Conservation (phyloP, 1,140 invertebrate genomes). For the Neelides sp. region DNA sequence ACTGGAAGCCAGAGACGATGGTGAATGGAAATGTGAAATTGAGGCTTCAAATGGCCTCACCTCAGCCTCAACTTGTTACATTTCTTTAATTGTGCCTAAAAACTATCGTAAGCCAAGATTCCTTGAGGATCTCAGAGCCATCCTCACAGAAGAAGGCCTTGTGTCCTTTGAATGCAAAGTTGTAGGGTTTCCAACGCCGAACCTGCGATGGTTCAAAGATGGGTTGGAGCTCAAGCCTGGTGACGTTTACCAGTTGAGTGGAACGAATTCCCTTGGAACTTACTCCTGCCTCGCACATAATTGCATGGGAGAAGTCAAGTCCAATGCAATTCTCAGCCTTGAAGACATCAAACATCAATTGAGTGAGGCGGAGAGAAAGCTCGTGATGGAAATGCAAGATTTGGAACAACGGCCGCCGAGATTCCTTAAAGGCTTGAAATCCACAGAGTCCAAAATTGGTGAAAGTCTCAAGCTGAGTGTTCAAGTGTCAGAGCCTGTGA, state of each 20-base stretch:
- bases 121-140: conserved; percentile 72
- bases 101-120: conserved; percentile 77
- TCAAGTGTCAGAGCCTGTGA: conserved; percentile 62
- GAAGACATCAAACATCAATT: conserved; percentile 81
- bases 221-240: conserved; percentile 78
- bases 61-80: not conserved
- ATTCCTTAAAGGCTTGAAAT: conserved; percentile 64
- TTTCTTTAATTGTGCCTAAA: conserved; percentile 51
- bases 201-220: conserved; percentile 74
- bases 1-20: conserved; percentile 63
- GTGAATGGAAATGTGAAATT: conserved; percentile 67
- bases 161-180: conserved; percentile 84
- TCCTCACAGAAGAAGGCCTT: conserved; percentile 75
- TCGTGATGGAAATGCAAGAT: conserved; percentile 1
- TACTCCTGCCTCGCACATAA: conserved; percentile 76
- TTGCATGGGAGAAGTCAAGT: conserved; percentile 79
- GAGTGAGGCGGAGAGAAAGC: conserved; percentile 67
- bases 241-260: conserved; percentile 80
- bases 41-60: conserved; percentile 1
- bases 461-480: conserved; percentile 65
- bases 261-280: conserved; percentile 70
- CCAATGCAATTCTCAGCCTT: conserved; percentile 69
- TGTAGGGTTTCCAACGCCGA: conserved; percentile 44
- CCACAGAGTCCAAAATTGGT: conserved; percentile 66
- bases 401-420: conserved; percentile 56